Base-by-base conservation (phyloP, 1,140 invertebrate species). In the Drosophila murphyi region DNA sequence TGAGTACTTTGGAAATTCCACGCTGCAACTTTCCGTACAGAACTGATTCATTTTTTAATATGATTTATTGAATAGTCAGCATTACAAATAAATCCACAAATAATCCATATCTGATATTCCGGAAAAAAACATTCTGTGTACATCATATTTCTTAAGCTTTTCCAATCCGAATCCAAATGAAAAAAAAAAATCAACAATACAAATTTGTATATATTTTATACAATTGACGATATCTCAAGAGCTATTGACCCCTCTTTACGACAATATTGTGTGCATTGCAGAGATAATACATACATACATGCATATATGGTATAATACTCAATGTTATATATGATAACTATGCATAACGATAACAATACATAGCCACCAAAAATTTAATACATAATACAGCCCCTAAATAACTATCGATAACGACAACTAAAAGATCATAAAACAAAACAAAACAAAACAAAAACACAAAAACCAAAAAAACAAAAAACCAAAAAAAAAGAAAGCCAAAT, bases 351-450 rank as follows among this genome's bases (percentile, higher is more conserved):
- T 78, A 67, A 68, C 70, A 56, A 78, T 71, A 85, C 70, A 79
- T 61, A 80, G 71, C 65, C 67, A 68, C 59, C 31, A 70, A 79
- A 51, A 73, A 78, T 60, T 56, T 57, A 57, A 78, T 65, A 72
- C 65, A 59, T 72, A 67, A 83, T 82, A 76, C 60, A 54, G 28
- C 47, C 80, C 67, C 64, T 50, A 76, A 73, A 59, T 63, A 54
- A 60, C 64, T 73, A 82, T 82, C 74, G 76, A 82, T 78, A 82
- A 82, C 68, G 61, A 77, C 61, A 63, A 64, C 35, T 57, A 64
- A 74, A 59, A 54, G 39, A 64, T 32, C 60, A 76, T 57, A 61
- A 67, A 81, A 65, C 45, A 73, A 61, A 76, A 78, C 55, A 61
- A 78, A 73, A 68, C 59, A 12, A 67, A 28, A 72, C 28, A 6